phyloP scores from a whole-genome alignment of 2,888 invertebrate species.

The Drosophila meridionalis region DNA sequence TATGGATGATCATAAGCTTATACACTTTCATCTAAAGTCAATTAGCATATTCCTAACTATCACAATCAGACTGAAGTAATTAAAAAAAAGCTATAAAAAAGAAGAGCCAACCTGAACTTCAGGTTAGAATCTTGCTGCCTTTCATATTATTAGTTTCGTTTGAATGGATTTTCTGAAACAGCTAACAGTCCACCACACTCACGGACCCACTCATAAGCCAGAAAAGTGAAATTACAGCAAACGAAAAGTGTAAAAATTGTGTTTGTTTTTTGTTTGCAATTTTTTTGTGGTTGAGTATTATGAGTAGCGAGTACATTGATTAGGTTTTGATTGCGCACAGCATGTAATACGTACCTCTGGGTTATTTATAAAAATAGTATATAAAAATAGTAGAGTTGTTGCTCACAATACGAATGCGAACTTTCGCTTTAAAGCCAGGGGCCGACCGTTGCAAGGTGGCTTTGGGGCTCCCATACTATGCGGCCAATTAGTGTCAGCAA shows the following conservation, averaged over 20 bases:
- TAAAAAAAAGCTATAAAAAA: background rate
- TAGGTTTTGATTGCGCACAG: conserved; percentile 50
- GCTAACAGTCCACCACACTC: background rate
- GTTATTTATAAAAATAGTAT: conserved; percentile 26
- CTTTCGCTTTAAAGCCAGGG: conserved; percentile 33
- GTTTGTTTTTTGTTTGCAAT: background rate
- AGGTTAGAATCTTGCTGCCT: too few relatives aligned
- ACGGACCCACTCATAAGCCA: background rate
- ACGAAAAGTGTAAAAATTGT: conserved; percentile 21
- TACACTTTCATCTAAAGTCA: conserved; percentile 11
- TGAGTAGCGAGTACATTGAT: conserved; percentile 45
- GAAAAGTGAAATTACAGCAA: conserved; percentile 33
- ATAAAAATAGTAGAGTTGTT: conserved; percentile 14
- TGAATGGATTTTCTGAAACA: background rate
- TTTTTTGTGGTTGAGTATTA: conserved; percentile 5
- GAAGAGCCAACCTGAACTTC: background rate
- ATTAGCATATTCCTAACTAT: too few relatives aligned
- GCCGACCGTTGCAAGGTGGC: background rate
- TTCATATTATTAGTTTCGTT: background rate
- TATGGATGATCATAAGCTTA: background rate
- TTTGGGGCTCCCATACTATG: background rate
- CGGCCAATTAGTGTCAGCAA: conserved; percentile 45
- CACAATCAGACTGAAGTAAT: background rate
- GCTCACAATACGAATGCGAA: conserved; percentile 28
- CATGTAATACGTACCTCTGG: conserved; percentile 1